Base-by-base conservation (phyloP, 2,888 invertebrate genomes). In the Heliconius cydno region DNA sequence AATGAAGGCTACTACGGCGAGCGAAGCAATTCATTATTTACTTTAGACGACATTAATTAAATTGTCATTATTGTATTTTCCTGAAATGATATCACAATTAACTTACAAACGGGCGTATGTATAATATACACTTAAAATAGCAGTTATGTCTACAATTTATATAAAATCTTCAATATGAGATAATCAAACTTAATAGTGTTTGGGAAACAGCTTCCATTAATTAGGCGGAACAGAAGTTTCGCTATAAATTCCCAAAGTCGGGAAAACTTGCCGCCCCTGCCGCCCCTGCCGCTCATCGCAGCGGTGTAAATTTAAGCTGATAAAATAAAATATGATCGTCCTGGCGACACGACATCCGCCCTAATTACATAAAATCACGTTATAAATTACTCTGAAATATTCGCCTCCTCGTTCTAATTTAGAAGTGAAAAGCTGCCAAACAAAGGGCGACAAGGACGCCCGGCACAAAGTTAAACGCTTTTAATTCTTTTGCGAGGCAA, bases 191-290 rank as follows among this genome's bases (percentile, higher is more conserved):
- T 88, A 84, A 87, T 87, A 86, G 88, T 88, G 89, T 91, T 90
- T 88, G 89, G 87, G 87, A 87, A 91, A 88, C 91, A 89, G 91
- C 91, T 92, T 91, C 91, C 92, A 94, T 94, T 94, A 94, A 94
- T 95, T 94, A 94, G 92, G 86, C 88, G 87, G 90, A 92, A 93
- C 90, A 91, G 90, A 94, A 94, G 94, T 94, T 95, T 92, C 87
- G 93, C 94, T 91, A 94, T 95, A 95, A 94, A 95, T 95, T 91
- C 88, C 88, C 87, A 85, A 88, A 91, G 91, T 90, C 90, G 88
- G 88, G 87, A 85, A 90, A 94, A 93, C 92, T 94, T 92, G 87
- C 90, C 90, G 90, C 90, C 91, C 88, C 87, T 87, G 85, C 89
- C 87, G 90, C 92, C 92, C 88, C 87, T 87, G 86, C 89, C 87